phyloP scores from a whole-genome alignment of 2,888 invertebrate species.

The Sipha maydis region DNA sequence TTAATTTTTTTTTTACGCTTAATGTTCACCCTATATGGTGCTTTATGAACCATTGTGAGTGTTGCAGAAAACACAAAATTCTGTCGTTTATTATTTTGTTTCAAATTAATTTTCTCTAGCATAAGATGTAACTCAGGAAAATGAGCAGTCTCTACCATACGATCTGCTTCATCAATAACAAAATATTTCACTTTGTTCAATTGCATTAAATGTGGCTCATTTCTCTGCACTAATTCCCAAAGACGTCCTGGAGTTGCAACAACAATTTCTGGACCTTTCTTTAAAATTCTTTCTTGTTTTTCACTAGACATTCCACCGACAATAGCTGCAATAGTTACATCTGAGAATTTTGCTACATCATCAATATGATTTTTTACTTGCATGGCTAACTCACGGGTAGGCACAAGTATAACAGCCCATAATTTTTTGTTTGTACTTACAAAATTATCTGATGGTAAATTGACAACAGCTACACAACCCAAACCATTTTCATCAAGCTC shows the following conservation, averaged over 20 bases:
- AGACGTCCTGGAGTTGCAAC: conserved; percentile 97
- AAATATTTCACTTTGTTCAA: conserved; percentile 79
- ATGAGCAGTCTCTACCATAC: conserved; percentile 97
- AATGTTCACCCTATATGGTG: conserved; percentile 75
- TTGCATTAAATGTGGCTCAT: conserved; percentile 77
- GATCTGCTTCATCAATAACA: conserved; percentile 97
- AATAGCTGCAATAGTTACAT: conserved; percentile 80
- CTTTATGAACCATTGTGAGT: conserved; percentile 87
- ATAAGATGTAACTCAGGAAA: conserved; percentile 90
- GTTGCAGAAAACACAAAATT: conserved; percentile 98
- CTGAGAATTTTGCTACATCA: conserved; percentile 82
- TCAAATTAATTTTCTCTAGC: conserved; percentile 81
- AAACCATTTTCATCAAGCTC: conserved; percentile 67
- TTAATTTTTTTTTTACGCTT: conserved; percentile 66
- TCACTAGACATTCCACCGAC: conserved; percentile 95
- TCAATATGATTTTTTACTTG: conserved; percentile 90
- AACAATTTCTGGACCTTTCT: conserved; percentile 87
- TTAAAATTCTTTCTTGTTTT: conserved; percentile 90
- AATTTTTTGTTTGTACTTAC: conserved; percentile 67
- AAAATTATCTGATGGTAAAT: conserved; percentile 54
- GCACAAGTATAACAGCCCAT: conserved; percentile 89
- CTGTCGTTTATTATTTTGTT: conserved; percentile 77
- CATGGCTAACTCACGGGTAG: conserved; percentile 94
- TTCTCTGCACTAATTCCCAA: conserved; percentile 91
- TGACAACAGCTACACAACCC: conserved; percentile 69